Percentiles rank a stretch among this genome's conserved stretches.
Evolutionary conservation across 92 coral and sea anemone species (phyloP).

Genomic region (Blastomussa wellsi): DNA sequence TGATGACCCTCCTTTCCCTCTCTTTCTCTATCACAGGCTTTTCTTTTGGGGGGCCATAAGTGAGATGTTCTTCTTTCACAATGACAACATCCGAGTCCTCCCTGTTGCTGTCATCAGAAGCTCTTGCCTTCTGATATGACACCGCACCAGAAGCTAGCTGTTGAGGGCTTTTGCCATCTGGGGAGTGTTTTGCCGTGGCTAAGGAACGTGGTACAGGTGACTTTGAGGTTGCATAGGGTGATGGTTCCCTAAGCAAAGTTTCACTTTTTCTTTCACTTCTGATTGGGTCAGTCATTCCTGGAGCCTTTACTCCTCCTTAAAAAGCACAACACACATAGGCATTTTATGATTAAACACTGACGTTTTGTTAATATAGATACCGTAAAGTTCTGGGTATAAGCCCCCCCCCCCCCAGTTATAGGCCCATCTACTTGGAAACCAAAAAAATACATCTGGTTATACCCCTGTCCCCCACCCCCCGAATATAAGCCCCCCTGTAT

Average conservation of each 20-base stretch:
- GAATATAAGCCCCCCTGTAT: no score
- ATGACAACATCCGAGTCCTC: constrained; percentile 59
- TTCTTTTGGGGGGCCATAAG: constrained; percentile 28
- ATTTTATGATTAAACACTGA: no score
- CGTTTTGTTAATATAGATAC: no score
- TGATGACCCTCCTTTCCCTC: constrained; percentile 25
- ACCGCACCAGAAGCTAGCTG: constrained; percentile 3
- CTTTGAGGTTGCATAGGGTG: constrained; percentile 35
- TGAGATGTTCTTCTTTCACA: constrained; percentile 51
- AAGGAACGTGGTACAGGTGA: constrained; percentile 56
- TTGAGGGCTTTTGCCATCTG: constrained; percentile 30
- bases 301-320: constrained; percentile 12
- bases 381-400: no score
- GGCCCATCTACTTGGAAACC: no score
- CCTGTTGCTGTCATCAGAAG: constrained; percentile 31
- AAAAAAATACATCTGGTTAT: no score
- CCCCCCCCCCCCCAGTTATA: no score
- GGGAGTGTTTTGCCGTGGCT: constrained; percentile 17
- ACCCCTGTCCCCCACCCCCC: no score
- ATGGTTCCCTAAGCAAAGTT: constrained; percentile 12
- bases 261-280: constrained; percentile 42
- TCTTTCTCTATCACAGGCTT: constrained; percentile 56
- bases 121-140: constrained; percentile 25
- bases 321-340: not conserved
- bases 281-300: constrained; percentile 33